These are phyloP conservation scores for Aplodontia rufa DNA, from an alignment of 2,113 vertebrate genomes.

Conservation along the genomic window DNA sequence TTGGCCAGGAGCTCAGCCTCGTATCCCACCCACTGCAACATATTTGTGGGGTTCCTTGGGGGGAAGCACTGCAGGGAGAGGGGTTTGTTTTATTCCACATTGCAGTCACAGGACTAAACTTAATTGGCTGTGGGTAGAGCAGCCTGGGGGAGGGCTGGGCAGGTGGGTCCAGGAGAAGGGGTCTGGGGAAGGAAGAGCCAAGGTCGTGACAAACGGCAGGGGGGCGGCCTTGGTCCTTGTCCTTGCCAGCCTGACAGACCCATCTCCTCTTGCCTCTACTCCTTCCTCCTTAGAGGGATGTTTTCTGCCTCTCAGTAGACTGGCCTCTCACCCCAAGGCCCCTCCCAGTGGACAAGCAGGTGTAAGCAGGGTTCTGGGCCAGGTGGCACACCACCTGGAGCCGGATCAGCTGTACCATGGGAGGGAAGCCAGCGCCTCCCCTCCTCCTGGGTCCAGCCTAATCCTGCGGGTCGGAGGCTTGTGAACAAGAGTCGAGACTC, in stretches of 20 bases:
- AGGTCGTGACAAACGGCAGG: rapidly evolving
- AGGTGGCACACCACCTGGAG: not conserved
- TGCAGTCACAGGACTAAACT: not conserved
- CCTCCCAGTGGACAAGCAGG: not conserved
- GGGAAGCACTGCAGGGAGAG: no score
- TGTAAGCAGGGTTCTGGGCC: not conserved
- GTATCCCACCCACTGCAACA: no score
- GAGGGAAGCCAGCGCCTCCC: not conserved
- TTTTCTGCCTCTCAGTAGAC: rapidly evolving
- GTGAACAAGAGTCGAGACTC: not conserved
- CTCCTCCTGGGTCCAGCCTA: not conserved
- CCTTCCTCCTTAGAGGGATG: not conserved
- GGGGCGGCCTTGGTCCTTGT: no score
- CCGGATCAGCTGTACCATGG: not conserved
- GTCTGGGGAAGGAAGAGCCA: not conserved
- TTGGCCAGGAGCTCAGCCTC: not conserved
- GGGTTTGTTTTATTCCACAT: not conserved
- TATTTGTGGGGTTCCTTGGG: not conserved
- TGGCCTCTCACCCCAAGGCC: not conserved
- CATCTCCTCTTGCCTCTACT: rapidly evolving
- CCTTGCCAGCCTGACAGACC: not conserved
- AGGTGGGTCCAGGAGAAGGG: not conserved
- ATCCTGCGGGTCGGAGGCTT: not conserved
- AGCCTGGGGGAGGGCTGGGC: not conserved
- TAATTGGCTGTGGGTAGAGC: not conserved